A percentile compares a stretch with the other conserved stretches of the same genome.
Conservation (phyloP, 2,888 invertebrate genomes). For the Nymphalis c-album region DNA sequence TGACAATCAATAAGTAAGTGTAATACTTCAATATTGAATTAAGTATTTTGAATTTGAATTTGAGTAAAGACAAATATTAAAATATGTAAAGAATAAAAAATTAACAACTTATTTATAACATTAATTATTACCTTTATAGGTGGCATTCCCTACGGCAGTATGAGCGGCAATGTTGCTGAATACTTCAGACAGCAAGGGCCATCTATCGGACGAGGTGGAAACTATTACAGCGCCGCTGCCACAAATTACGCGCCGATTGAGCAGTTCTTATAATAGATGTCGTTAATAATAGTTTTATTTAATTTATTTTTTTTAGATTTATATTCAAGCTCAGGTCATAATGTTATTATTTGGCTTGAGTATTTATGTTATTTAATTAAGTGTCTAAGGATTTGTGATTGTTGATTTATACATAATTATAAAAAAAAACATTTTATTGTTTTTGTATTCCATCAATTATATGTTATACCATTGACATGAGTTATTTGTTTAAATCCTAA, state of each 20-base stretch:
- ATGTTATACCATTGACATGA: too few relatives aligned
- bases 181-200: conserved; percentile 60
- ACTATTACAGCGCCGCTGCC: conserved; percentile 41
- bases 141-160: conserved; percentile 84
- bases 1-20: too few relatives aligned
- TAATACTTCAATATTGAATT: too few relatives aligned
- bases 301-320: conserved; percentile 16
- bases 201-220: conserved; percentile 51
- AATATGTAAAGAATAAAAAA: neutral
- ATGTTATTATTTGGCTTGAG: too few relatives aligned
- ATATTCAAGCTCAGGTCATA: neutral
- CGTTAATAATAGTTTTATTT: conserved; percentile 36
- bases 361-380: too few relatives aligned
- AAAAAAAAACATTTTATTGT: too few relatives aligned
- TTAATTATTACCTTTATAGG: conserved; percentile 64
- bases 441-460: too few relatives aligned
- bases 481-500: too few relatives aligned
- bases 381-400: too few relatives aligned
- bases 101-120: neutral
- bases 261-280: conserved; percentile 63
- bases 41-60: too few relatives aligned
- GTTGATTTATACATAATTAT: too few relatives aligned
- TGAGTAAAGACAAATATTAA: neutral
- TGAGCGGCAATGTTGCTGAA: conserved; percentile 81
- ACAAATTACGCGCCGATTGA: conserved; percentile 63